Evolutionary conservation across 1,140 invertebrate genomes (phyloP).

Genomic region (Aphis gossypii): DNA sequence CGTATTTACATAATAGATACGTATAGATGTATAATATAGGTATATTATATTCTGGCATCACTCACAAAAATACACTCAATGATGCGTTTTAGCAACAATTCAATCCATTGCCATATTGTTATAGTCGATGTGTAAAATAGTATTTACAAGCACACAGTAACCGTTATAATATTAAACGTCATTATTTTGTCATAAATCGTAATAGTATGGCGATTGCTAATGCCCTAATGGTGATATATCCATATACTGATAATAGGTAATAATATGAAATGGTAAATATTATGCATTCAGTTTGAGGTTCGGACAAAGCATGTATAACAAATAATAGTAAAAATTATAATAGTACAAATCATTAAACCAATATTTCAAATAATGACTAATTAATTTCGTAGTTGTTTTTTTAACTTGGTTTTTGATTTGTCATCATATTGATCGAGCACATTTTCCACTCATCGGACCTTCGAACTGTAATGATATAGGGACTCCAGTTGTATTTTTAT

Average conservation of each 20-base stretch:
- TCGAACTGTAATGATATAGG: neutral
- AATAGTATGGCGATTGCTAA: neutral
- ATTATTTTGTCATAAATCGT: conserved; percentile 32
- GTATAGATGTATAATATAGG: too few species aligned
- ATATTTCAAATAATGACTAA: neutral
- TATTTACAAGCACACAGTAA: neutral
- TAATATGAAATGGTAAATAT: conserved; percentile 1
- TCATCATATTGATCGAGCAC: neutral
- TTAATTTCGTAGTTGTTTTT: neutral
- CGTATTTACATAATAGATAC: neutral
- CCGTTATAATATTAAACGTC: neutral
- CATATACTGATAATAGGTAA: neutral
- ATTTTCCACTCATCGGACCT: neutral
- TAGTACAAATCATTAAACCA: neutral
- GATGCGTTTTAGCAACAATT: neutral
- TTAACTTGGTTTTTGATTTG: neutral
- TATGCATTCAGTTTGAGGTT: neutral
- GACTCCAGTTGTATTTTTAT: neutral
- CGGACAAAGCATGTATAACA: neutral
- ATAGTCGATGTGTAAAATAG: neutral
- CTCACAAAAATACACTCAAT: neutral
- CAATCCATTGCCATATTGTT: neutral
- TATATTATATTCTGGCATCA: neutral
- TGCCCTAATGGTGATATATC: neutral
- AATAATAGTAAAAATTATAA: neutral